These are phyloP conservation scores for Steinernema khuongi DNA, from an alignment of 1,140 invertebrate species.

Conservation along the genomic window DNA sequence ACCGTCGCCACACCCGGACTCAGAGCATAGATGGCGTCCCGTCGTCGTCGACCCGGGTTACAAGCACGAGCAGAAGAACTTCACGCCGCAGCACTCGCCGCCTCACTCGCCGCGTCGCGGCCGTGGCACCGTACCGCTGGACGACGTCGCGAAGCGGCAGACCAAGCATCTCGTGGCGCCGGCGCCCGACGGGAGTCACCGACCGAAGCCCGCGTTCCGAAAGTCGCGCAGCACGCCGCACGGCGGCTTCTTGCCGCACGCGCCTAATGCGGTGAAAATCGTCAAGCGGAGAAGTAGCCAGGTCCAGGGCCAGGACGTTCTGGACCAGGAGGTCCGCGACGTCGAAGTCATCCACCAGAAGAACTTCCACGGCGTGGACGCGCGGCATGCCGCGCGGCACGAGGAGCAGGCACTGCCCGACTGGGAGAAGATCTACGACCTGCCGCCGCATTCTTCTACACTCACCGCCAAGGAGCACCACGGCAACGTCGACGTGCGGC, in stretches of 20 bases:
- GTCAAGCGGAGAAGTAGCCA: constrained; percentile 42
- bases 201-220: constrained; percentile 51
- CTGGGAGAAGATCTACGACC: constrained; percentile 54
- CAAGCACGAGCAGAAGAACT: constrained; percentile 50
- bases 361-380: constrained; percentile 40
- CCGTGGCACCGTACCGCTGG: constrained; percentile 40
- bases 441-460: constrained; percentile 53
- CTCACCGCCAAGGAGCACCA: constrained; percentile 47
- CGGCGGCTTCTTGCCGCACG: constrained; percentile 55
- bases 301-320: constrained; percentile 27
- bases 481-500: constrained; percentile 47
- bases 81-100: constrained; percentile 51
- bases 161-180: constrained; percentile 48
- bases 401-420: constrained; percentile 28
- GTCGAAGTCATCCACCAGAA: constrained; percentile 48
- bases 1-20: constrained; percentile 22
- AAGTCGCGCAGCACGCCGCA: constrained; percentile 39
- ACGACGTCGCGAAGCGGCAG: constrained; percentile 51
- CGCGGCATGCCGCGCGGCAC: neutral
- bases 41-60: constrained; percentile 47
- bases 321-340: constrained; percentile 34
- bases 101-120: constrained; percentile 47
- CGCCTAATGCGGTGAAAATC: constrained; percentile 54
- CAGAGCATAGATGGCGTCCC: constrained; percentile 51
- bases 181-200: constrained; percentile 54